Evolutionary conservation across 2,797 vertebrate genomes (phyloP).

Genomic region (Ceyx erithaca): DNA sequence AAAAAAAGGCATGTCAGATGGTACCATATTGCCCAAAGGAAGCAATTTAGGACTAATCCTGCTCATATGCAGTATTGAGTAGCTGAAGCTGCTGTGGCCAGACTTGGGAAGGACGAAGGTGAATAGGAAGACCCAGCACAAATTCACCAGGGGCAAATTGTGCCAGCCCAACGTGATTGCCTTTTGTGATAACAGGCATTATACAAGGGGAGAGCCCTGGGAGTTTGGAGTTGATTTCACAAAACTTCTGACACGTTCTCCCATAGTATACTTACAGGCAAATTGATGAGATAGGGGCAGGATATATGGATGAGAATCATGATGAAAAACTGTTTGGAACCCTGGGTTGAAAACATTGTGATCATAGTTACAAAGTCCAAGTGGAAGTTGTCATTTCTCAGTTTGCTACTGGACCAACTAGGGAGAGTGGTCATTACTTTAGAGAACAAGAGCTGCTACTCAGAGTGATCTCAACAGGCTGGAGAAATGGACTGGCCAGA

Average conservation of each 20-base stretch:
- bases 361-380: not conserved
- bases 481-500: too few species aligned
- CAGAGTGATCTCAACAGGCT: not conserved
- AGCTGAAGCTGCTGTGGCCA: not conserved
- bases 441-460: not conserved
- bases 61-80: rapidly evolving
- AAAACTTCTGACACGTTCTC: not conserved
- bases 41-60: not conserved
- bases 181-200: not conserved
- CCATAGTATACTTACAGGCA: not conserved
- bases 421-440: not conserved
- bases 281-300: not conserved
- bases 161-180: not conserved
- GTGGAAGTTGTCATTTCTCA: not conserved
- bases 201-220: not conserved
- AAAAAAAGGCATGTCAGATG: not conserved
- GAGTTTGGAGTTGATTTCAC: not conserved
- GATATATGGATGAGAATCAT: not conserved
- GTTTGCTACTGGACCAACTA: not conserved
- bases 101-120: not conserved
- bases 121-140: not conserved
- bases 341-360: not conserved
- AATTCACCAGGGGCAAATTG: not conserved
- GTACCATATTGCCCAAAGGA: not conserved
- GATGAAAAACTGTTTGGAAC: not conserved